Evolutionary conservation across 2,888 invertebrate genomes (phyloP), one percentile per base, ranked within the genome.

Genomic region (Perithous albicinctus): DNA sequence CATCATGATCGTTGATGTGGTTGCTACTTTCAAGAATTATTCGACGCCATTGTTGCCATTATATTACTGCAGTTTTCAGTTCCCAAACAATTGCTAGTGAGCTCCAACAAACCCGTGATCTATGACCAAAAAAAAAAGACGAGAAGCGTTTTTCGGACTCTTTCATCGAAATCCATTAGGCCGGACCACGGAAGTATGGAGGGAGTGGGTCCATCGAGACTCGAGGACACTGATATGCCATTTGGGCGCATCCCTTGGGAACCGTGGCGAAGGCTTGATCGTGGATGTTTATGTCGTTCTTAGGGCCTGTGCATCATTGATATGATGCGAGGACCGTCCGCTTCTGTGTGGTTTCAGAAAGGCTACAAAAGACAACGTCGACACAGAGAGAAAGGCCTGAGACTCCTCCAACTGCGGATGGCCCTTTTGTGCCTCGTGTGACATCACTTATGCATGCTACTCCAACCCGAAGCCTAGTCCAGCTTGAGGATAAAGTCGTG

Each of bases 261-360:
- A 85, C 85, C 83, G 87, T 87, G 87, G 88, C 48, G 56, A 78
- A 51, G 87, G 87, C 86, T 84, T 86, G 87, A 89, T 90, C 88
- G 89, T 82, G 87, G 86, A 90, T 90, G 89, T 89, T 90, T 89
- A 89, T 88, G 88, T 87, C 85, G 87, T 90, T 89, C 87, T 90
- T 88, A 90, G 85, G 84, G 84, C 67, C 75, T 78, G 82, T 90
- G 87, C 87, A 89, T 91, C 88, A 90, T 91, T 90, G 86, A 91
- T 89, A 86, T 73, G 64, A 61, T 43, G 82, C 79, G 59, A 41
- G 59, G 26, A 61, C 32, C 66, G 75, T 72, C 51, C 29, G 29
- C 20, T 41, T 61, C 18, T 46, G 61, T 35, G 12, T 70, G 70
- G 78, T 76, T 78, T 67, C 73, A 81, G 80, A 56, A 78, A 83